Evolutionary conservation across 1,140 invertebrate species (phyloP).

Genomic region (Pomacea maculata): DNA sequence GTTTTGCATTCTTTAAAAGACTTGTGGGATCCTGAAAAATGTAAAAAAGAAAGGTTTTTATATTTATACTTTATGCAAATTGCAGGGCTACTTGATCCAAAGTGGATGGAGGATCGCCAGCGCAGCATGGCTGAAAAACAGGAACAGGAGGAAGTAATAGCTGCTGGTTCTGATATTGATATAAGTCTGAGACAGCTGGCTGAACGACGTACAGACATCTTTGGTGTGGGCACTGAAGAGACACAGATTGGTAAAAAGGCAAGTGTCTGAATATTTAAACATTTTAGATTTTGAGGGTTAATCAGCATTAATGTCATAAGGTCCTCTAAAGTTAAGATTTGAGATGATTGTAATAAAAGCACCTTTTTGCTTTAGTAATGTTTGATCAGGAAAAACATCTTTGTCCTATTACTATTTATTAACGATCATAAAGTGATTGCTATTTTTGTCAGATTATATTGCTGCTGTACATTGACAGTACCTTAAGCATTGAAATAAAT

Average conservation of each 20-base stretch:
- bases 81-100: conserved; percentile 87
- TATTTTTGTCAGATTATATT: not conserved
- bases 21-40: no score
- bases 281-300: no score
- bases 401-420: not conserved
- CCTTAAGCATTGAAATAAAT: no score
- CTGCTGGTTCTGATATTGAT: conserved; percentile 85
- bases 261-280: not conserved
- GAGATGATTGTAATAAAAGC: not conserved
- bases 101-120: conserved; percentile 97
- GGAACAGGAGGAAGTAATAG: conserved; percentile 87
- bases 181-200: conserved; percentile 95
- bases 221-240: conserved; percentile 95
- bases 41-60: no score
- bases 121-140: conserved; percentile 82
- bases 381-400: not conserved
- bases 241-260: conserved; percentile 97
- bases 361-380: conserved; percentile 7
- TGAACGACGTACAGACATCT: conserved; percentile 99
- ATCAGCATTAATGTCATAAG: no score
- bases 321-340: no score
- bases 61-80: no score
- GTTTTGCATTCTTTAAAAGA: no score
- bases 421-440: not conserved
- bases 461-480: no score